Conservation (phyloP, 2,888 invertebrate genomes). For the Drosophila hamatofila region DNA sequence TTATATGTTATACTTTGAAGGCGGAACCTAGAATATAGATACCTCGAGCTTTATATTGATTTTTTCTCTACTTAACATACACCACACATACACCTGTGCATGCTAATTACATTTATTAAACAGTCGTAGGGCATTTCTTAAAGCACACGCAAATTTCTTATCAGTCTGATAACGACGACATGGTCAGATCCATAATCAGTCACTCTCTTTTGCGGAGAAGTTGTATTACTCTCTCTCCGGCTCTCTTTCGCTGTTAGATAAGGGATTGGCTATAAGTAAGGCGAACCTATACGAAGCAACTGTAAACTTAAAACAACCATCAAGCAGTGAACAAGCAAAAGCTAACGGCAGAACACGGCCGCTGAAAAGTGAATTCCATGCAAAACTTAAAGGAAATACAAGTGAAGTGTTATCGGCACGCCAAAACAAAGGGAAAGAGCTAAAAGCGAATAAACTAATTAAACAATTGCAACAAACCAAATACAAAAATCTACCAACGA, state of each 20-base stretch:
- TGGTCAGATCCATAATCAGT: neutral
- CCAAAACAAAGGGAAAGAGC: conserved; percentile 58
- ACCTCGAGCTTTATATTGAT: too few relatives aligned
- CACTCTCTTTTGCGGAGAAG: conserved; percentile 14
- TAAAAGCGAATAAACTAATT: conserved; percentile 17
- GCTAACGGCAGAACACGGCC: conserved; percentile 54
- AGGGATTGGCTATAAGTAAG: conserved; percentile 58
- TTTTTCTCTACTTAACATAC: too few relatives aligned
- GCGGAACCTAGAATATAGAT: too few relatives aligned
- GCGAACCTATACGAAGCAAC: neutral
- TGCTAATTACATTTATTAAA: conserved; percentile 2
- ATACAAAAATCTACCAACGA: conserved; percentile 1
- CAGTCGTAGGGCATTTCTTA: conserved; percentile 14
- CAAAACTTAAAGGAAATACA: conserved; percentile 61
- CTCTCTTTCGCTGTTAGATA: conserved; percentile 4
- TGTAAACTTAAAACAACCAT: conserved; percentile 53
- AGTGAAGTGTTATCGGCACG: conserved; percentile 73
- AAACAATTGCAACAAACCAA: neutral
- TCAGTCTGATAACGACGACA: conserved; percentile 34
- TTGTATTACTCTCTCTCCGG: conserved; percentile 4
- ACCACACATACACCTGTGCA: too few relatives aligned
- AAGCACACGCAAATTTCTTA: conserved; percentile 33
- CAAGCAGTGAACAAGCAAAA: conserved; percentile 50
- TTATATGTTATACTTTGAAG: neutral
- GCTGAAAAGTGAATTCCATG: conserved; percentile 68